Evolutionary conservation across 2,888 invertebrate species (phyloP).

Genomic region (Exocentrus adspersus): DNA sequence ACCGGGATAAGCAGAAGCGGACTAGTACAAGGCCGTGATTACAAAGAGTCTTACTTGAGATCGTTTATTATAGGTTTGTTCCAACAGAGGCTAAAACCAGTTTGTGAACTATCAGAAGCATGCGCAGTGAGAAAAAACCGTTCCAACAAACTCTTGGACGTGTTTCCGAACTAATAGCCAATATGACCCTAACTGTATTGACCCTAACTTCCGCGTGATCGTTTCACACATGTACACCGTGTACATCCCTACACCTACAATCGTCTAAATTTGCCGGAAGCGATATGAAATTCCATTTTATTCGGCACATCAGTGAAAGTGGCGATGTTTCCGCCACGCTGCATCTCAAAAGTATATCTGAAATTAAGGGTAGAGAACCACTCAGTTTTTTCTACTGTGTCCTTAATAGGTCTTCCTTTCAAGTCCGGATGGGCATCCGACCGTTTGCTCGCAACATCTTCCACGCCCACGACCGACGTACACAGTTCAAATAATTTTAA

Average conservation of each 20-base stretch:
- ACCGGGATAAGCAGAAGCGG: too few relatives aligned
- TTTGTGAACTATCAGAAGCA: too few relatives aligned
- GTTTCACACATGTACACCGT: not conserved
- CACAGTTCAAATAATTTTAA: too few relatives aligned
- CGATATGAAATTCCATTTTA: not conserved
- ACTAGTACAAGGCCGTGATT: too few relatives aligned
- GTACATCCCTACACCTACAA: not conserved
- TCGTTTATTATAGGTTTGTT: too few relatives aligned
- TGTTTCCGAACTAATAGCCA: too few relatives aligned
- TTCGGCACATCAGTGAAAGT: not conserved
- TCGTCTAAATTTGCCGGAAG: not conserved
- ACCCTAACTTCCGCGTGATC: too few relatives aligned
- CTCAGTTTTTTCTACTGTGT: conserved; percentile 10
- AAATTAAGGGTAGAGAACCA: conserved; percentile 18
- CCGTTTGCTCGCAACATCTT: conserved; percentile 15
- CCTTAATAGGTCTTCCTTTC: conserved; percentile 21
- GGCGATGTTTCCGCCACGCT: not conserved
- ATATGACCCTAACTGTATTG: too few relatives aligned
- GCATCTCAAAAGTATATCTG: conserved; percentile 4
- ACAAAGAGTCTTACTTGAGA: too few relatives aligned
- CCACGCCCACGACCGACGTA: not conserved
- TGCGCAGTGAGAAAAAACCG: too few relatives aligned
- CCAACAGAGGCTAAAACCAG: too few relatives aligned
- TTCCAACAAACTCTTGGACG: too few relatives aligned
- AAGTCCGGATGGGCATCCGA: conserved; percentile 9